Conservation (phyloP, 2,113 vertebrate genomes). For the Psilopsiagon aurifrons region DNA sequence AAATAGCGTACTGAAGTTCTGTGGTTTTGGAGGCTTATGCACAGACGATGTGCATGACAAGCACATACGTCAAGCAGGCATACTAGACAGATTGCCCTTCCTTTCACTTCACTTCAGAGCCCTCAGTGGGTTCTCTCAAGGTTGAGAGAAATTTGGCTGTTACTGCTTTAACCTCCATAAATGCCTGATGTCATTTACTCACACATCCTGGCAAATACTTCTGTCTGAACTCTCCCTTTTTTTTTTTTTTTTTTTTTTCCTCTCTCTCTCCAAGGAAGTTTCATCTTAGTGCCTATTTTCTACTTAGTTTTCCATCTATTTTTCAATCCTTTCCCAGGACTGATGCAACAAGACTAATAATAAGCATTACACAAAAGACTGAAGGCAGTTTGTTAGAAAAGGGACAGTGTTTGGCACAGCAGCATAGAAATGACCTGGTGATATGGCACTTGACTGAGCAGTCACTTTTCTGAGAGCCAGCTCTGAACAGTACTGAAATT, state of each 20-base stretch:
- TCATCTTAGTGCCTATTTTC: neutral
- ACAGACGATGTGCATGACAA: neutral
- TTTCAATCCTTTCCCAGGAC: neutral
- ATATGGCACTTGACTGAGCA: constrained; percentile 29
- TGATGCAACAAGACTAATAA: neutral
- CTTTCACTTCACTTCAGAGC: constrained; percentile 19
- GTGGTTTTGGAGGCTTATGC: constrained; percentile 18
- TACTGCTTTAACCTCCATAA: neutral
- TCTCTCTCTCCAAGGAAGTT: neutral
- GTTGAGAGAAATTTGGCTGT: constrained; percentile 32
- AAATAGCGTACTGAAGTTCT: neutral
- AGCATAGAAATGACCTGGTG: neutral
- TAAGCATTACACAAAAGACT: neutral
- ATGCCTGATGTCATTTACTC: constrained; percentile 26
- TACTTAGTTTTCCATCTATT: neutral
- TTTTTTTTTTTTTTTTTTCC: neutral
- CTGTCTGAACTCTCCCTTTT: neutral
- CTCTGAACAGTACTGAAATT: neutral
- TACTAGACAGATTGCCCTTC: neutral
- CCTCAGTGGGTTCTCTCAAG: constrained; percentile 14
- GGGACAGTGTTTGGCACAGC: neutral
- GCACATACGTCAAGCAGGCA: neutral
- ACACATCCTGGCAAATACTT: neutral
- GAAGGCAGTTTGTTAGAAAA: neutral
- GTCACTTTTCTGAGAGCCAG: neutral